Conservation (phyloP, 2,888 invertebrate species). For the Hetaerina titia region DNA sequence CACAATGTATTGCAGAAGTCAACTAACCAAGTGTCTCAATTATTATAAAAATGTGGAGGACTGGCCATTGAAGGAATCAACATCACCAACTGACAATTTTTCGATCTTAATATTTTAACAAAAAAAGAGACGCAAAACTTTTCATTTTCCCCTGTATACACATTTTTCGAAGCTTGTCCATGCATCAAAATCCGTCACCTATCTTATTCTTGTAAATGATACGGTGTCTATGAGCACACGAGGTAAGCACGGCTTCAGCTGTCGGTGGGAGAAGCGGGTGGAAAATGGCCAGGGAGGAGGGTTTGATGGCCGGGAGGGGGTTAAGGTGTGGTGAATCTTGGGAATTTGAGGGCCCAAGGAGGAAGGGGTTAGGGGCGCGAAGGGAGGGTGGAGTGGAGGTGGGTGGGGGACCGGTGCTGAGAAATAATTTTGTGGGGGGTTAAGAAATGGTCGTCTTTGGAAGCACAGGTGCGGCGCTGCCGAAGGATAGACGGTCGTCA, state of each 20-base stretch:
- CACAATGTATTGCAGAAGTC: no score
- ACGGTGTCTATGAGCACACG: background rate
- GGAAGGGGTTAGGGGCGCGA: background rate
- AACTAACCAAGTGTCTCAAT: no score
- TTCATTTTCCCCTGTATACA: no score
- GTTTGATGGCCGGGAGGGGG: background rate
- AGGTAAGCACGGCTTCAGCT: background rate
- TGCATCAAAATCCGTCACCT: background rate
- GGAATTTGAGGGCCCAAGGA: background rate
- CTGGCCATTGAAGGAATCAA: no score
- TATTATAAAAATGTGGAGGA: no score
- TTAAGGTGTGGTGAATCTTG: background rate
- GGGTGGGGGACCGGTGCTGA: slow-evolving; percentile 4
- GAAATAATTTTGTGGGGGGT: background rate
- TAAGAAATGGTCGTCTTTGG: background rate
- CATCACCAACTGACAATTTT: no score
- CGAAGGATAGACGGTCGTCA: background rate
- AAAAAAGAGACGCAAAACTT: no score
- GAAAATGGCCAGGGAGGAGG: background rate
- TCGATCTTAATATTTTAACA: no score
- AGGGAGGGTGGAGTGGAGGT: background rate
- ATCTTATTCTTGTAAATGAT: background rate
- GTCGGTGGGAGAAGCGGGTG: background rate
- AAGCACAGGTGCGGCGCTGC: background rate
- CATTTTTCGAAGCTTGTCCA: background rate